These are phyloP conservation scores for Acanthurus leucopareius DNA, from an alignment of 2,797 vertebrate species.

Conservation along the genomic window DNA sequence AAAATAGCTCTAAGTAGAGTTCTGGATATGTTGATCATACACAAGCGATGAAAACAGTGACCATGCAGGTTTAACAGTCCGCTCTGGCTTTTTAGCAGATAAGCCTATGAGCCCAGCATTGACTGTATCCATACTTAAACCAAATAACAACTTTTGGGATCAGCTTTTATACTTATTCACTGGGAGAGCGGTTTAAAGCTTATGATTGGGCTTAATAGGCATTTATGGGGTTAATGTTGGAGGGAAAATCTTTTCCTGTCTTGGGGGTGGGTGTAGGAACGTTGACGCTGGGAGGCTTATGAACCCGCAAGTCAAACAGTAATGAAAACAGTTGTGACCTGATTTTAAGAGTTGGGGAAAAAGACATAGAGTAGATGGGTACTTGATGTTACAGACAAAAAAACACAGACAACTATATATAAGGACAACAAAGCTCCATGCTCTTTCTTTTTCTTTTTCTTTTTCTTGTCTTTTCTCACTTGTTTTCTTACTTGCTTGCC, in stretches of 20 bases:
- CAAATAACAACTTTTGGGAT: slow-evolving; percentile 1
- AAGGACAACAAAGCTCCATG: neutral
- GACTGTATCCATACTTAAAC: slow-evolving; percentile 30
- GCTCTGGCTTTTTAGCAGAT: slow-evolving; percentile 37
- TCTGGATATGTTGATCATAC: slow-evolving; percentile 29
- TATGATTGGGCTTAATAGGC: slow-evolving; percentile 54
- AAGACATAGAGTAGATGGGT: slow-evolving; percentile 34
- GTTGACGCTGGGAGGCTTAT: slow-evolving; percentile 78
- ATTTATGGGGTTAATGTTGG: slow-evolving; percentile 82
- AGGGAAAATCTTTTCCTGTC: slow-evolving; percentile 84
- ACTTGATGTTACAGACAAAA: slow-evolving; percentile 54
- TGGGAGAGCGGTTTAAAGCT: slow-evolving; percentile 5
- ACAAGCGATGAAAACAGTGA: slow-evolving; percentile 29
- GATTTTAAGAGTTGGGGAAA: slow-evolving; percentile 71
- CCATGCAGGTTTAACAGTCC: slow-evolving; percentile 33
- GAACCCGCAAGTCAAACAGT: slow-evolving; percentile 81
- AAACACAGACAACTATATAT: slow-evolving; percentile 30
- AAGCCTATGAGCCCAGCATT: slow-evolving; percentile 30
- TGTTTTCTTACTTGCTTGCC: neutral
- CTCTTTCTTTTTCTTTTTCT: slow-evolving; percentile 1
- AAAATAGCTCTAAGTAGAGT: slow-evolving; percentile 21
- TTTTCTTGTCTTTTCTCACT: neutral
- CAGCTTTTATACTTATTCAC: slow-evolving; percentile 12
- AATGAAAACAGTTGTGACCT: slow-evolving; percentile 85
- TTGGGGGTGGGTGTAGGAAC: slow-evolving; percentile 81